phyloP scores from a whole-genome alignment of 2,888 invertebrate species.

The Dasypogon diadema region DNA sequence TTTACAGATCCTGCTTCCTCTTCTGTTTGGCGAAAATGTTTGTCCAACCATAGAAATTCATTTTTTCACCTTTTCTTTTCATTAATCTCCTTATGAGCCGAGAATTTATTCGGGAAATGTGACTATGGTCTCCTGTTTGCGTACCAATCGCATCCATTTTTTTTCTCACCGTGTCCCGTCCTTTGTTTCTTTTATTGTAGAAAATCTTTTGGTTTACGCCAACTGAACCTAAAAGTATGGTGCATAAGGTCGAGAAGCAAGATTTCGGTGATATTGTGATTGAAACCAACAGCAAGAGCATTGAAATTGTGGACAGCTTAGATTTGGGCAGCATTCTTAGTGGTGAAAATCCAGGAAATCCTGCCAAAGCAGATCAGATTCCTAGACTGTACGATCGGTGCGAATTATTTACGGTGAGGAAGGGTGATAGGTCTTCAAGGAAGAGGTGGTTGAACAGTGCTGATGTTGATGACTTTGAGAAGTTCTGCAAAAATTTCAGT shows the following conservation, averaged over 20 bases:
- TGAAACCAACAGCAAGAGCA: neutral
- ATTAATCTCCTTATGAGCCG: too few species aligned
- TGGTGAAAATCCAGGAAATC: neutral
- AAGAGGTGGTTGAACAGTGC: neutral
- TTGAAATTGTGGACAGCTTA: neutral
- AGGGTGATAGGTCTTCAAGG: neutral
- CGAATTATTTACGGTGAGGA: neutral
- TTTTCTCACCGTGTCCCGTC: too few species aligned
- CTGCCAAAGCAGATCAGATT: neutral
- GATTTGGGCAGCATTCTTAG: neutral
- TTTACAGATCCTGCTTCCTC: too few species aligned
- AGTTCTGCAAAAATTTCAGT: constrained; percentile 13
- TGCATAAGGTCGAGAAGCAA: constrained; percentile 2
- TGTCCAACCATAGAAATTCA: too few species aligned
- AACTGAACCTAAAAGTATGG: neutral
- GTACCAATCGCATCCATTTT: too few species aligned
- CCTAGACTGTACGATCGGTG: neutral
- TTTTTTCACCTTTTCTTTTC: too few species aligned
- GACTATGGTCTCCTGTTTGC: too few species aligned
- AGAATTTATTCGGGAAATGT: too few species aligned
- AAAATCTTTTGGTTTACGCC: too few species aligned
- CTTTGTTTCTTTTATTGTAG: too few species aligned
- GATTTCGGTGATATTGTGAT: neutral
- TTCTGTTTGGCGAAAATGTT: too few species aligned
- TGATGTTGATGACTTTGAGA: constrained; percentile 13